Evolutionary conservation across 2,888 invertebrate species (phyloP), one percentile per base, ranked within the genome.

Genomic region (Eueremaeus valkanovi): DNA sequence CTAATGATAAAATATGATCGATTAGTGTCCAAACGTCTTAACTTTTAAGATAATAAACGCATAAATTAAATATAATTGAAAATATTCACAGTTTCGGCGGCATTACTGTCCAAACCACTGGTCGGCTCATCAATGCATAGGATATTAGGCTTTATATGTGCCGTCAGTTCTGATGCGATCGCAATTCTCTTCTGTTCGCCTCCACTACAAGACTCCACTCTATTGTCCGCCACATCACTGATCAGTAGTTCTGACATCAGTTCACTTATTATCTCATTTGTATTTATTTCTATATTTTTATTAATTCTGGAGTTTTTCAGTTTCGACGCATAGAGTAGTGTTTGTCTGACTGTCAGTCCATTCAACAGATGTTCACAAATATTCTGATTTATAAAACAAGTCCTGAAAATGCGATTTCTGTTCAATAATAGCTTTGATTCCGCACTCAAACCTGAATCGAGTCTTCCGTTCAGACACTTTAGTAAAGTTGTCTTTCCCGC

Each of bases 311-410:
- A n/a, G 45, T 70, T 70, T n/a, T 70, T 70, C 13, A 70, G 29
- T 27, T 70, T 70, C 5, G 70, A 70, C 16, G 70, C 70, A 40
- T 70, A 70, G 29, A 70, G 16, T 3, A 70, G 40, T 16, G 70
- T 29, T 45, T 70, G 70, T 45, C 45, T 11, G 1, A 29, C 70
- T 1, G 70, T 70, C 45, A 70, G 29, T 13, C 70, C 70, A 45
- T 13, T 45, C 27, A 70, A 45, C 29, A 70, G 70, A 21, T 70
- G 70, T 24, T 70, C 70, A 16, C 40, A 36, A 16, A 70, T 45
- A n/a, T 70, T 45, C 27, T 70, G 70, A 0, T 42, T 45, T 42
- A 70, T 70, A 45, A 70, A 70, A 40, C 70, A 70, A 16, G 70
- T 70, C 45, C 21, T 21, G 40, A 70, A 36, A n/a, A 29, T 70